phyloP scores from a whole-genome alignment of 2,888 invertebrate species.

The Neuroscelio doddi region DNA sequence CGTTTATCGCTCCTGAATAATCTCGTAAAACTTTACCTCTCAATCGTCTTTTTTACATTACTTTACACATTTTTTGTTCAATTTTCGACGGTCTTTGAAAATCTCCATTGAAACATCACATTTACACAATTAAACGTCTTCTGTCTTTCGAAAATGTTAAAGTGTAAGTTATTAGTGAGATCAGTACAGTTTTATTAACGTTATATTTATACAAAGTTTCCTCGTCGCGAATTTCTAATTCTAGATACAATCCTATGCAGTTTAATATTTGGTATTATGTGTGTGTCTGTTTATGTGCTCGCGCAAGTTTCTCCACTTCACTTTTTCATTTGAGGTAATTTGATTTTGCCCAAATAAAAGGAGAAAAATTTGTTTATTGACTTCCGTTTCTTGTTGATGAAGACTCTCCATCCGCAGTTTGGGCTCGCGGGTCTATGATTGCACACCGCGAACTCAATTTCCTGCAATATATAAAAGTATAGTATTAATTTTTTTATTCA shows the following conservation, averaged over 20 bases:
- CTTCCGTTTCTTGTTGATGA: constrained; percentile 67
- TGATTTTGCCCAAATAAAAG: constrained; percentile 71
- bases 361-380: constrained; percentile 68
- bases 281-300: constrained; percentile 36
- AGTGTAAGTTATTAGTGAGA: constrained; percentile 61
- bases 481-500: not conserved
- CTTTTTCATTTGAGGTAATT: constrained; percentile 68
- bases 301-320: constrained; percentile 46
- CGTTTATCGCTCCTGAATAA: constrained; percentile 32
- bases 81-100: constrained; percentile 46
- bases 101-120: constrained; percentile 60
- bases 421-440: constrained; percentile 49
- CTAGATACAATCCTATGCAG: constrained; percentile 64
- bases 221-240: constrained; percentile 58
- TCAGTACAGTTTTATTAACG: constrained; percentile 67
- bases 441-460: constrained; percentile 51
- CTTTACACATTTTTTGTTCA: constrained; percentile 60
- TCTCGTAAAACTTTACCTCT: constrained; percentile 26
- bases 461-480: constrained; percentile 36
- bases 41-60: constrained; percentile 59
- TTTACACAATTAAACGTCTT: constrained; percentile 57
- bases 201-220: constrained; percentile 69
- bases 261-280: constrained; percentile 69
- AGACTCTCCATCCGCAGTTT: constrained; percentile 59
- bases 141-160: constrained; percentile 59